phyloP scores from a whole-genome alignment of 2,888 invertebrate species.

The Ormyrus pomaceus region DNA sequence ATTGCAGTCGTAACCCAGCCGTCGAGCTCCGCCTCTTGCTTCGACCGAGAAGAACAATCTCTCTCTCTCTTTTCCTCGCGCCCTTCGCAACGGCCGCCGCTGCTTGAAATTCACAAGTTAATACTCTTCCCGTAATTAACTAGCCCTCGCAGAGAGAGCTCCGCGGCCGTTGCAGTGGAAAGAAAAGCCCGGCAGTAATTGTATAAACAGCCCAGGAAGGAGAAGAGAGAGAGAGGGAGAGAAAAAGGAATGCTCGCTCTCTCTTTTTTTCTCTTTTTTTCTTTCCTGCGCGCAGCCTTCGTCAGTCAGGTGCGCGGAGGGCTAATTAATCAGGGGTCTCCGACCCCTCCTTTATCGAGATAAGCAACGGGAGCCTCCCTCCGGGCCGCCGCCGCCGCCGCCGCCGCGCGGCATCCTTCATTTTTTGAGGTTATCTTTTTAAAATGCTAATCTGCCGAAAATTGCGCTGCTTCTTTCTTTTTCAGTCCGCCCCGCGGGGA shows the following conservation, averaged over 20 bases:
- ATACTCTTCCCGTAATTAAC: slow-evolving; percentile 44
- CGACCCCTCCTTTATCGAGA: slow-evolving; percentile 34
- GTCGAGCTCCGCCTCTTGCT: neutral
- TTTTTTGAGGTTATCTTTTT: slow-evolving; percentile 24
- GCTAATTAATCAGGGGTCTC: slow-evolving; percentile 48
- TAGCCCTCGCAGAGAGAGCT: neutral
- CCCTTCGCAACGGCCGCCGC: neutral
- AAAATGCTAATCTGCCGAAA: slow-evolving; percentile 45
- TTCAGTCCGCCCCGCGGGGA: neutral
- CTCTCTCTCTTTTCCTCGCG: neutral
- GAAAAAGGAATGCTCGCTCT: neutral
- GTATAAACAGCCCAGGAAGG: slow-evolving; percentile 16
- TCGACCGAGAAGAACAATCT: slow-evolving; percentile 6
- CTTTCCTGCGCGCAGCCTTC: slow-evolving; percentile 20
- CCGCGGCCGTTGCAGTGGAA: neutral
- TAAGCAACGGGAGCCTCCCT: slow-evolving; percentile 16
- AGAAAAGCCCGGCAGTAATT: slow-evolving; percentile 36
- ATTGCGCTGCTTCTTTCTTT: slow-evolving; percentile 12
- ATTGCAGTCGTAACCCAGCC: slow-evolving; percentile 7
- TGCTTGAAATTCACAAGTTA: slow-evolving; percentile 44
- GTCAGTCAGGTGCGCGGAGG: slow-evolving; percentile 40
- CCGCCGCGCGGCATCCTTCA: slow-evolving; percentile 1
- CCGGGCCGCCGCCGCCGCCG: no score
- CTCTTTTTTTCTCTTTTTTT: neutral
- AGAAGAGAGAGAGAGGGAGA: slow-evolving; percentile 15